phyloP scores from a whole-genome alignment of 2,888 invertebrate species.

The Limnephilus rhombicus region DNA sequence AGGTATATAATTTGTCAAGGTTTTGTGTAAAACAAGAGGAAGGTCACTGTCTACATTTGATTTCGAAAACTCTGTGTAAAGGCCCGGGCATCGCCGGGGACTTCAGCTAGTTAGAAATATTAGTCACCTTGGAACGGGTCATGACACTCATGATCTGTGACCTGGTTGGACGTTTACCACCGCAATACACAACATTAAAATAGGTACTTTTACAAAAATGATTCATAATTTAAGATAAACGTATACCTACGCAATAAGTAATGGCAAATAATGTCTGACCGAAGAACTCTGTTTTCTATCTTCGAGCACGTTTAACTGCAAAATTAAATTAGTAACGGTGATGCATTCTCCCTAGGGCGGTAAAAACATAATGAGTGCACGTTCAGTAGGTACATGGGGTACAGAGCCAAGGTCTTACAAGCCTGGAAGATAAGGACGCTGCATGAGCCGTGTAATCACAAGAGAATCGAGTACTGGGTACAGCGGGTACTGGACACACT shows the following conservation, averaged over 20 bases:
- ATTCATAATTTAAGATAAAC: too few species aligned
- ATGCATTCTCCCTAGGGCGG: not conserved
- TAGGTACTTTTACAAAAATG: too few species aligned
- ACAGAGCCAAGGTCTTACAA: not conserved
- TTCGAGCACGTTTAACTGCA: not conserved
- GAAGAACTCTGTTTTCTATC: not conserved
- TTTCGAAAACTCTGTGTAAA: too few species aligned
- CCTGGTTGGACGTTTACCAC: not conserved
- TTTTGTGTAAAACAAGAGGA: too few species aligned
- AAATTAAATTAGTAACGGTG: not conserved
- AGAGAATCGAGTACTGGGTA: too few species aligned
- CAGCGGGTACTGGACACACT: too few species aligned
- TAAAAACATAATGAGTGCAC: not conserved
- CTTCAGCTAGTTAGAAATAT: not conserved
- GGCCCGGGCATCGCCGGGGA: too few species aligned
- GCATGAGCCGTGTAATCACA: not conserved
- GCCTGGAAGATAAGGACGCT: not conserved
- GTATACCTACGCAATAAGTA: too few species aligned
- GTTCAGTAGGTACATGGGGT: not conserved
- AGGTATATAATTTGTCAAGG: too few species aligned
- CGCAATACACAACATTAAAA: not conserved
- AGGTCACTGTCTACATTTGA: too few species aligned
- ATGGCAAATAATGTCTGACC: not conserved
- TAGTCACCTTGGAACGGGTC: not conserved
- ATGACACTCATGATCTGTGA: not conserved